These are phyloP conservation scores for Aspiorhynchus laticeps DNA, from an alignment of 2,113 vertebrate species.

Conservation along the genomic window DNA sequence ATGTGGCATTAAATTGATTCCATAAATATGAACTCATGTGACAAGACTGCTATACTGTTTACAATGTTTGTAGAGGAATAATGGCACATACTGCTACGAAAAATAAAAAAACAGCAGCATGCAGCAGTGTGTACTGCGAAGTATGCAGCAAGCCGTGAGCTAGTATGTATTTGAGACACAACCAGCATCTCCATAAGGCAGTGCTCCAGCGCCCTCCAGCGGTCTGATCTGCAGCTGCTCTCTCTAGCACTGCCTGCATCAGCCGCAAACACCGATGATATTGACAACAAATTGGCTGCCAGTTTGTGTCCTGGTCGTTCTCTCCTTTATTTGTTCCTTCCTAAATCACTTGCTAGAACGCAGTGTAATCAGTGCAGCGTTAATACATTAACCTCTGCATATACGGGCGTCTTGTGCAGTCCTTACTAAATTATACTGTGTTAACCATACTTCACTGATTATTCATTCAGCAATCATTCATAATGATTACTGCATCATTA, in stretches of 20 bases:
- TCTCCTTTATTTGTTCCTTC: constrained; percentile 5
- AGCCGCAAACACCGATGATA: background rate
- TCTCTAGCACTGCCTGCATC: too few relatives aligned
- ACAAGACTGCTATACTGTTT: background rate
- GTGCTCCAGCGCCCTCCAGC: background rate
- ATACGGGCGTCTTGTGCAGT: background rate
- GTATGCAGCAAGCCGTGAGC: background rate
- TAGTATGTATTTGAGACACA: background rate
- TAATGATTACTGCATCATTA: constrained; percentile 16
- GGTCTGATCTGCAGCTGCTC: background rate
- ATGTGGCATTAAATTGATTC: too few relatives aligned
- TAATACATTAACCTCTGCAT: background rate
- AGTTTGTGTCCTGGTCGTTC: background rate
- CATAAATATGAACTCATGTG: background rate
- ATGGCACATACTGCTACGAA: background rate
- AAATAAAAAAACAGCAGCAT: background rate
- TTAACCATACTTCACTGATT: background rate
- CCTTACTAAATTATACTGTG: background rate
- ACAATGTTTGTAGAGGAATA: background rate
- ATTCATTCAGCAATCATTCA: constrained; percentile 23
- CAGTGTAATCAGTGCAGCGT: background rate
- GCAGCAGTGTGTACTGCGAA: background rate
- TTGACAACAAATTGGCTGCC: background rate
- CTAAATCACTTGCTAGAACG: background rate
- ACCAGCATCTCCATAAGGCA: background rate